These are phyloP conservation scores for Lycia hirtaria DNA, from an alignment of 2,888 invertebrate genomes.

Conservation along the genomic window DNA sequence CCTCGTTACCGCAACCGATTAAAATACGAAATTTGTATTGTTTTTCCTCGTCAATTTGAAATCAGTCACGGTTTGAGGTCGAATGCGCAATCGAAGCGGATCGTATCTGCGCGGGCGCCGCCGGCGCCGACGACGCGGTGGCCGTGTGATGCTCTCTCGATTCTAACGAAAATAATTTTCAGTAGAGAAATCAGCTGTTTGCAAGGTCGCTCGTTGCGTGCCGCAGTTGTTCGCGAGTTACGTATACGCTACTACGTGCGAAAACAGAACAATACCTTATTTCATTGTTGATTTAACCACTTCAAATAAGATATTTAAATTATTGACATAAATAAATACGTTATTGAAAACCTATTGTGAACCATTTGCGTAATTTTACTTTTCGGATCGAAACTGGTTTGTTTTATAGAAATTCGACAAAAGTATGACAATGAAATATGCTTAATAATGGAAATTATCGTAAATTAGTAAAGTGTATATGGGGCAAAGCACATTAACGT, in stretches of 20 bases:
- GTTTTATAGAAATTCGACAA: too few species aligned
- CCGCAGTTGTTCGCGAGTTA: conserved; percentile 2
- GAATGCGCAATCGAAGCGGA: conserved; percentile 60
- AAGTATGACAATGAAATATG: too few species aligned
- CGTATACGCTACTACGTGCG: conserved; percentile 42
- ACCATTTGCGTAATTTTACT: neutral
- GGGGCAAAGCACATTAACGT: too few species aligned
- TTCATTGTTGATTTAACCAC: conserved; percentile 28
- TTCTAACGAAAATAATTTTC: conserved; percentile 43
- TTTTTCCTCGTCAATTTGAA: conserved; percentile 68
- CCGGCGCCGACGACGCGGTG: too few species aligned
- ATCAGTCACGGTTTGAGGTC: conserved; percentile 56
- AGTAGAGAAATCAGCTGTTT: conserved; percentile 64
- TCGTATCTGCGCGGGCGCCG: conserved; percentile 36
- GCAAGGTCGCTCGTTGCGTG: conserved; percentile 54
- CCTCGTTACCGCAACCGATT: conserved; percentile 53
- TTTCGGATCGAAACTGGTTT: too few species aligned
- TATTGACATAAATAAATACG: conserved; percentile 17
- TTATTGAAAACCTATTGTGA: conserved; percentile 6
- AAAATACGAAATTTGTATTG: conserved; percentile 57
- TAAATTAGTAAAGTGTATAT: too few species aligned
- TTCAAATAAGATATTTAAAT: conserved; percentile 26
- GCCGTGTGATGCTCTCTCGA: conserved; percentile 31
- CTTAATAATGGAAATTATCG: too few species aligned
- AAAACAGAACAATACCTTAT: conserved; percentile 38